Base-by-base conservation (phyloP, 1,140 invertebrate genomes). In the Rhizoglyphus robini region DNA sequence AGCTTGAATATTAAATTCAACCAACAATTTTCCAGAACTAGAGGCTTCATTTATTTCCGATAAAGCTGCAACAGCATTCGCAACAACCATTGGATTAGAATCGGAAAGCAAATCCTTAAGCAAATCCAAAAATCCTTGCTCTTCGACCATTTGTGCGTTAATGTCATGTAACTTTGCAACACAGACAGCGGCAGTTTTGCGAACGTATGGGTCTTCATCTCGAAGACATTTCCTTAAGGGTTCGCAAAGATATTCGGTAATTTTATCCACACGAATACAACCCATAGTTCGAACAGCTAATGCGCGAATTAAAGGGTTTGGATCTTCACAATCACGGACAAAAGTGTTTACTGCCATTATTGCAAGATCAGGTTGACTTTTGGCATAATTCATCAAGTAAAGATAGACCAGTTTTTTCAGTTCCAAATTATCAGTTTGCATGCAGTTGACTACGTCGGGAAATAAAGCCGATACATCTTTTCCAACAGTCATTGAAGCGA, bases 301-400 rank as follows among this genome's bases (percentile, higher is more conserved):
- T 8, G 96, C 96, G 69, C 96, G 83, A 74, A 99, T 99, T 72
- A 99, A 79, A 13, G 96, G 96, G 81, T 99, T 99, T 15, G 95
- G 90, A 79, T 99, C 96, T 82, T 99, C 96, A 80, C 96, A 99
- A 78, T 99, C 96, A 90, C 95, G 76, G 69, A 99, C 96, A 82
- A 99, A 99, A 27, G 96, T 99, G 80, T 99, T 99, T 32, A 99
- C 96, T 38, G 96, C 96, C 94, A 99, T 97, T 65, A 99, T 99
- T 60, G 96, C 96, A 88, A 98, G 95, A 75, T 99, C 96, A 11
- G 96, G 96, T 77, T 99, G 96, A 70, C 91, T 97, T 77, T 99
- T 99, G 59, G 96, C 96, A 80, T 99, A 99, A 77, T 99, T 99
- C 96, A 99, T 99, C 63, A 99, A 78, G 76, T 99, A 99, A 23